Conservation (phyloP, 2,797 vertebrate species). For the Corythornis leucogaster region DNA sequence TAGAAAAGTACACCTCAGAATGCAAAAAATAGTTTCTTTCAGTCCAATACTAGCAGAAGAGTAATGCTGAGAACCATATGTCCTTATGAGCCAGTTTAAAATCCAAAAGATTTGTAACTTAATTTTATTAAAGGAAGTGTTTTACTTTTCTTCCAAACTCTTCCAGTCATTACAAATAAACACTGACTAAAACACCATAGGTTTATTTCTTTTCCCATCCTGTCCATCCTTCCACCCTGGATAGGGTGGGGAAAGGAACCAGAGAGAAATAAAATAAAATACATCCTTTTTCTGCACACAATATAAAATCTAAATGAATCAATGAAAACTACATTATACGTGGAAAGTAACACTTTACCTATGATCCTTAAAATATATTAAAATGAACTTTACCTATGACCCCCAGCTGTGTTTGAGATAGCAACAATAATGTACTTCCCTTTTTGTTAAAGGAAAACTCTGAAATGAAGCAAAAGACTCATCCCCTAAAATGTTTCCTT, state of each 20-base stretch:
- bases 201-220: not conserved
- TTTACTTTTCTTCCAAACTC: not conserved
- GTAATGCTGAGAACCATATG: not conserved
- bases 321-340: not conserved
- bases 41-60: not conserved
- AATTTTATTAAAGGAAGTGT: not conserved
- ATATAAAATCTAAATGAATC: not conserved
- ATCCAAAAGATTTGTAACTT: not conserved
- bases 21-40: not conserved
- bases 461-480: not conserved
- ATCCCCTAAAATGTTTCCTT: not conserved
- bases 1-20: not conserved
- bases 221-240: fast-evolving
- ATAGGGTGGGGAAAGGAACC: not conserved
- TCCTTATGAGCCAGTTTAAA: not conserved
- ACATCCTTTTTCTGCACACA: not conserved
- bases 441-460: not conserved
- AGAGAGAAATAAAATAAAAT: not conserved
- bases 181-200: not conserved
- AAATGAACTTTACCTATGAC: not conserved
- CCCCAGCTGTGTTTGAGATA: not conserved
- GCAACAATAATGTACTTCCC: not conserved
- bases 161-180: not conserved
- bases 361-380: not conserved
- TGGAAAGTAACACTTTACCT: not conserved